These are phyloP conservation scores for Pluvianellus socialis DNA, from an alignment of 2,113 vertebrate species.

Conservation along the genomic window DNA sequence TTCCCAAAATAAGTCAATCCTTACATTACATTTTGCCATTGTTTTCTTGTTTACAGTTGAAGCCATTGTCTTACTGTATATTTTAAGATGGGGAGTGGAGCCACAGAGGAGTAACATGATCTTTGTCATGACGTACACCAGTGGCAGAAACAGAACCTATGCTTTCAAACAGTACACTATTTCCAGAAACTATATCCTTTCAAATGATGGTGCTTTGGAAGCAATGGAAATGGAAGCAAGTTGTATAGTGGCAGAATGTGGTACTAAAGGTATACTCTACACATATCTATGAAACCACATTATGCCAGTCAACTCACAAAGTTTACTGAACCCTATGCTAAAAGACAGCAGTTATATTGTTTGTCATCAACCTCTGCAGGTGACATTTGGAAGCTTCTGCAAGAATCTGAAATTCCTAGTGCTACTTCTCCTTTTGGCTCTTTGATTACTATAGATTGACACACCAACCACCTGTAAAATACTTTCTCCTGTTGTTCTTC, in stretches of 20 bases:
- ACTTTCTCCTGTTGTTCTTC: not conserved
- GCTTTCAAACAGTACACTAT: not conserved
- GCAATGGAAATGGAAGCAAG: not conserved
- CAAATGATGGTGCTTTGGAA: not conserved
- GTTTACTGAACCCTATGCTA: not conserved
- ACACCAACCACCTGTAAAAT: not conserved
- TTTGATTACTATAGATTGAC: not conserved
- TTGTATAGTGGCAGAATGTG: not conserved
- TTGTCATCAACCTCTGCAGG: not conserved
- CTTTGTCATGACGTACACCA: not conserved
- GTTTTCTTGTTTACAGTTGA: not conserved
- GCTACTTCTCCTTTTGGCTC: not conserved
- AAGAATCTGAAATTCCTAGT: not conserved
- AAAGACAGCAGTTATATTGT: not conserved
- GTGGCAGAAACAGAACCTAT: not conserved
- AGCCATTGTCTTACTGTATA: not conserved
- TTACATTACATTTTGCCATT: not conserved
- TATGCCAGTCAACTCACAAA: not conserved
- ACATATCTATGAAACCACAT: not conserved
- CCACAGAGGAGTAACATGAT: accelerated
- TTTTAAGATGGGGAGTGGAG: not conserved
- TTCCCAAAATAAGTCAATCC: not conserved
- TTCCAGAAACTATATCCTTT: not conserved
- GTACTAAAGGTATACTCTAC: not conserved
- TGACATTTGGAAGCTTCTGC: not conserved